These are phyloP conservation scores for Caranx melampygus DNA, from an alignment of 2,113 vertebrate species.

Conservation along the genomic window DNA sequence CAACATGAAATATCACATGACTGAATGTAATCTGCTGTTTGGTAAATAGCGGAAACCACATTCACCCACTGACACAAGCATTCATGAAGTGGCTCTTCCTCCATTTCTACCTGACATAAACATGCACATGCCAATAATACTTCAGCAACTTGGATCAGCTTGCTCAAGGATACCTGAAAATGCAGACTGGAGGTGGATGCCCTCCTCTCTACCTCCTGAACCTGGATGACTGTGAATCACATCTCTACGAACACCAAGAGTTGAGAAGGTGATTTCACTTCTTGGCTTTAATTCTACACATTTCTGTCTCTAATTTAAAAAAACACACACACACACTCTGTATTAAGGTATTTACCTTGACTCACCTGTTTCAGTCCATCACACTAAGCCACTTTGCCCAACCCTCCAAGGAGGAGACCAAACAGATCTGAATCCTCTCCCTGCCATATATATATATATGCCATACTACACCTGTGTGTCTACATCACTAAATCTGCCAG, in stretches of 20 bases:
- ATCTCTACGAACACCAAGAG: background rate
- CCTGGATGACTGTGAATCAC: too few species aligned
- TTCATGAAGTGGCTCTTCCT: too few species aligned
- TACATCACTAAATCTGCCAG: conserved; percentile 12
- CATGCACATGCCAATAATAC: too few species aligned
- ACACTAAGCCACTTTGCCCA: background rate
- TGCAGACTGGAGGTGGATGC: too few species aligned
- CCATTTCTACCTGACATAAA: too few species aligned
- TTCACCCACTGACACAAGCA: too few species aligned
- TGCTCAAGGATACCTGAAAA: too few species aligned
- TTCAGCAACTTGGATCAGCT: too few species aligned
- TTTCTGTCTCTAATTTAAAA: background rate
- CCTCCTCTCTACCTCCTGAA: too few species aligned
- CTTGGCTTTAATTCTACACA: background rate
- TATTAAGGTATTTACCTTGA: background rate
- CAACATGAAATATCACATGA: too few species aligned
- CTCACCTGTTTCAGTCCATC: conserved; percentile 3
- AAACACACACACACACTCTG: background rate
- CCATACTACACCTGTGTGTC: conserved; percentile 12
- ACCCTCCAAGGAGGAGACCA: background rate
- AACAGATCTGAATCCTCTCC: background rate
- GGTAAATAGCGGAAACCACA: too few species aligned
- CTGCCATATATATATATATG: background rate
- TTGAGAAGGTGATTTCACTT: background rate
- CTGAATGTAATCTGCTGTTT: too few species aligned